phyloP scores from a whole-genome alignment of 2,797 vertebrate genomes.

The Hylomyscus alleni region DNA sequence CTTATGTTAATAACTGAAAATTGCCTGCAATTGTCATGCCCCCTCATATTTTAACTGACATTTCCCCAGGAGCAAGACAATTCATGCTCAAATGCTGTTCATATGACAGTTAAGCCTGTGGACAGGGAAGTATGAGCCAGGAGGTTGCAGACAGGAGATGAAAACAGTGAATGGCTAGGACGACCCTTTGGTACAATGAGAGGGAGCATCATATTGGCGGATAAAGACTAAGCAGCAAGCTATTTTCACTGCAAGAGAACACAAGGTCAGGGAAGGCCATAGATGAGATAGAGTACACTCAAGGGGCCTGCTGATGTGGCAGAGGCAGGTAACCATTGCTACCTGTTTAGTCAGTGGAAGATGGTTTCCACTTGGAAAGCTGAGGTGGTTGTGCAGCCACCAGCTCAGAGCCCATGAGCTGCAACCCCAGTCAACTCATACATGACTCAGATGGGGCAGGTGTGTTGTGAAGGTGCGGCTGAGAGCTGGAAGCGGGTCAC shows the following conservation, averaged over 20 bases:
- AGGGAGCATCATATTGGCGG: constrained; percentile 27
- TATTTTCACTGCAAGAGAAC: constrained; percentile 51
- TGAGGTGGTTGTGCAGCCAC: constrained; percentile 91
- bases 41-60: constrained; percentile 6
- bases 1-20: not conserved
- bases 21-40: not conserved
- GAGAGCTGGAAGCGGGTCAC: not conserved
- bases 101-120: not conserved
- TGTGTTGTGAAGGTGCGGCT: not conserved
- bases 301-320: constrained; percentile 72
- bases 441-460: not conserved
- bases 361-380: constrained; percentile 91
- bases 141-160: constrained; percentile 12
- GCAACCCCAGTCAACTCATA: constrained; percentile 85
- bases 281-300: constrained; percentile 68
- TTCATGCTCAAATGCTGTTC: not conserved
- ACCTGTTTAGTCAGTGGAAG: constrained; percentile 86
- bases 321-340: constrained; percentile 73
- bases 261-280: constrained; percentile 51
- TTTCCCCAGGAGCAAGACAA: constrained; percentile 12
- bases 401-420: constrained; percentile 90
- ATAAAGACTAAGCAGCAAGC: constrained; percentile 66
- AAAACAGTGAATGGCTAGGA: constrained; percentile 20
- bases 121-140: constrained; percentile 47
- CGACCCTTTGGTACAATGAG: constrained; percentile 25